These are phyloP conservation scores for Mimachlamys varia DNA, from an alignment of 2,888 invertebrate genomes.

Conservation along the genomic window DNA sequence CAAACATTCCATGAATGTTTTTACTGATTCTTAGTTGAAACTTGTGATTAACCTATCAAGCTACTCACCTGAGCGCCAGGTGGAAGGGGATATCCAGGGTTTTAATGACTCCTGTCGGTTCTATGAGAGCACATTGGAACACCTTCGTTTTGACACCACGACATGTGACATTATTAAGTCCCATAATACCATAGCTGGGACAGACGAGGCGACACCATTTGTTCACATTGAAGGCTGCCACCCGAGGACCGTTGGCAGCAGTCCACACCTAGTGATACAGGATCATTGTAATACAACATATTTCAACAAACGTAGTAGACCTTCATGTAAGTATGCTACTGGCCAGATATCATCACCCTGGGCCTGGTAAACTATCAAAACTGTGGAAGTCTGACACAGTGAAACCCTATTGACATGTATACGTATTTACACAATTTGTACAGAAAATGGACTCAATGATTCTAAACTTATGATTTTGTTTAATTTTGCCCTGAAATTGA, in stretches of 20 bases:
- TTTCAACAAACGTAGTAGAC: too few relatives aligned
- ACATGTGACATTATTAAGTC: slow-evolving; percentile 84
- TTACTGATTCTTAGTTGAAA: too few relatives aligned
- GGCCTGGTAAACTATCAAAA: too few relatives aligned
- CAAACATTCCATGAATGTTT: too few relatives aligned
- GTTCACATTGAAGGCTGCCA: slow-evolving; percentile 94
- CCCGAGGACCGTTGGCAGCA: slow-evolving; percentile 93
- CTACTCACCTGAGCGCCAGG: slow-evolving; percentile 87
- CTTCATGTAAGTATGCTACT: too few relatives aligned
- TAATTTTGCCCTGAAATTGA: too few relatives aligned
- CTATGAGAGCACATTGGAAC: slow-evolving; percentile 88
- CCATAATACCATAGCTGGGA: slow-evolving; percentile 91
- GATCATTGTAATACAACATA: neutral
- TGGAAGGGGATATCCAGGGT: slow-evolving; percentile 95
- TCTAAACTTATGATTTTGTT: too few relatives aligned
- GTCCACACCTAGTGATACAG: slow-evolving; percentile 86
- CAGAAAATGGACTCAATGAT: too few relatives aligned
- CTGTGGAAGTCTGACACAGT: too few relatives aligned
- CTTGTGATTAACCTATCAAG: neutral
- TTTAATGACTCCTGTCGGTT: slow-evolving; percentile 91
- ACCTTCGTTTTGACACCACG: slow-evolving; percentile 71
- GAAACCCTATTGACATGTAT: too few relatives aligned
- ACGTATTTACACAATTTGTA: too few relatives aligned
- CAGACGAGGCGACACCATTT: slow-evolving; percentile 88
- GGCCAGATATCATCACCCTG: too few relatives aligned